Conservation (phyloP, 2,888 invertebrate species). For the Bruchidius siliquastri region DNA sequence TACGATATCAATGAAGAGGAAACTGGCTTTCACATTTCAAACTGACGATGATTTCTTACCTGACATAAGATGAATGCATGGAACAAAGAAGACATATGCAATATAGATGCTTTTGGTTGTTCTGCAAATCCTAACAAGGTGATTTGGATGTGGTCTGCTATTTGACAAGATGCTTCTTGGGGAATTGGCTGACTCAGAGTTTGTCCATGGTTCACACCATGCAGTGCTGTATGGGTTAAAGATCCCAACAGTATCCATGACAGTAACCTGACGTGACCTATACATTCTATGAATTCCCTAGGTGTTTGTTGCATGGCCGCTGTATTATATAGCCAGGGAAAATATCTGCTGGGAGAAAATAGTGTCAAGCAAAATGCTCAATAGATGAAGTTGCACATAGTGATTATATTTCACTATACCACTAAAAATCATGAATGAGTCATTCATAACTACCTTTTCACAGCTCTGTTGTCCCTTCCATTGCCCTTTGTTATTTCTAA, state of each 20-base stretch:
- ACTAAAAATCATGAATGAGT: too few relatives aligned
- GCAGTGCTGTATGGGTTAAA: slow-evolving; percentile 79
- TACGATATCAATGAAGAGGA: too few relatives aligned
- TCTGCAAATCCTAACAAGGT: slow-evolving; percentile 97
- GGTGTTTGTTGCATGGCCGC: slow-evolving; percentile 73
- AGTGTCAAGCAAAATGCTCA: neutral
- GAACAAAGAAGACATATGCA: slow-evolving; percentile 94
- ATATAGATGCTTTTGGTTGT: slow-evolving; percentile 84
- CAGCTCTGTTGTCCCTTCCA: slow-evolving; percentile 75
- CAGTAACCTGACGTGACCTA: slow-evolving; percentile 86
- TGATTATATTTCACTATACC: too few relatives aligned
- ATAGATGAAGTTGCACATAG: too few relatives aligned
- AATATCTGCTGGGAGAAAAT: slow-evolving; percentile 51
- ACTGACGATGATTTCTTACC: slow-evolving; percentile 44
- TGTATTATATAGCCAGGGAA: slow-evolving; percentile 88
- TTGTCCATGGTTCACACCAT: slow-evolving; percentile 48
- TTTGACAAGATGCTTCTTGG: slow-evolving; percentile 91
- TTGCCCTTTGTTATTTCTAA: slow-evolving; percentile 89
- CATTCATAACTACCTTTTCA: slow-evolving; percentile 43
- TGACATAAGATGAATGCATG: slow-evolving; percentile 97
- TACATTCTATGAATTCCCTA: slow-evolving; percentile 92
- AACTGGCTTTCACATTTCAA: too few relatives aligned
- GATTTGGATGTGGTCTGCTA: slow-evolving; percentile 95
- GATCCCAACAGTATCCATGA: slow-evolving; percentile 96
- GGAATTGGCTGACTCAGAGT: slow-evolving; percentile 80